Percentiles rank a stretch among this genome's conserved stretches.
Evolutionary conservation across 2,113 vertebrate genomes (phyloP).

Genomic region (Mesembrinibis cayennensis): DNA sequence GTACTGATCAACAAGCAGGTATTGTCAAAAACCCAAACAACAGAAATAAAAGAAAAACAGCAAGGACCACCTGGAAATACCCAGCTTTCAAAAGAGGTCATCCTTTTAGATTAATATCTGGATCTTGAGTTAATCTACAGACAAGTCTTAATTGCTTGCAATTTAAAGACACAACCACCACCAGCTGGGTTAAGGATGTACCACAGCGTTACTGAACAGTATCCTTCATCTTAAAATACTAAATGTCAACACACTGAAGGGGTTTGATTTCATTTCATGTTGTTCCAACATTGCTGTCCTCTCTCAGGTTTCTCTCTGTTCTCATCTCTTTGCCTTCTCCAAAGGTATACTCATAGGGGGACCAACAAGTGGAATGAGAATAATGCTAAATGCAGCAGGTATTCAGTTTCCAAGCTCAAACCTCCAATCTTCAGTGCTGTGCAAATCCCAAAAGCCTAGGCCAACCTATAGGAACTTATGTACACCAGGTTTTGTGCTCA

Average conservation of each 20-base stretch:
- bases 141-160: background rate
- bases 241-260: background rate
- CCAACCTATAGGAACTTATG: rapidly evolving
- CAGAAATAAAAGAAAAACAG: background rate
- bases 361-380: background rate
- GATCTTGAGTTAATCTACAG: background rate
- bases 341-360: background rate
- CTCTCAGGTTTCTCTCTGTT: background rate
- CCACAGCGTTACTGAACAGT: background rate
- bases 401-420: background rate
- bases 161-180: background rate
- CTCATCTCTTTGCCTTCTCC: background rate
- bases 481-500: background rate
- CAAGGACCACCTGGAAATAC: background rate
- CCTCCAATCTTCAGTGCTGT: background rate
- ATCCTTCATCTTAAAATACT: background rate
- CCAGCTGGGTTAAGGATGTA: background rate
- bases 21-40: background rate
- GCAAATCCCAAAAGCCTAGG: background rate
- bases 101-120: background rate
- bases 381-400: background rate
- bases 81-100: background rate
- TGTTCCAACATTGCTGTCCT: background rate
- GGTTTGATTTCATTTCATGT: background rate
- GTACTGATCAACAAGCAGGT: background rate